Conservation (phyloP, 2,888 invertebrate species). For the Xylota sylvarum region DNA sequence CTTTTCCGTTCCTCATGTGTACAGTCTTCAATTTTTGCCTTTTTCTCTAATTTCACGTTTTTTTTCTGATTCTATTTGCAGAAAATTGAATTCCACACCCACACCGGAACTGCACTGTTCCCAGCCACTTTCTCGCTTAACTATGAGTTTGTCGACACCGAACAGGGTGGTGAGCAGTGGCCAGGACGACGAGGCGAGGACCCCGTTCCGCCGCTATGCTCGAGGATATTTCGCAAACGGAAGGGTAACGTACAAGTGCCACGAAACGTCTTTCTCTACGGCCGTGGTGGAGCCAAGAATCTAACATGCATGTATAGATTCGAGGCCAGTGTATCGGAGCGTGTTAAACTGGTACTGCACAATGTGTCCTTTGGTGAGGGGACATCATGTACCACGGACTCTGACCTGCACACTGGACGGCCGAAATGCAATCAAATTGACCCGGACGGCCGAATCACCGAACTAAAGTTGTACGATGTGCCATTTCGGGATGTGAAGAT, state of each 20-base stretch:
- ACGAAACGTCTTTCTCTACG: conserved; percentile 92
- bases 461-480: conserved; percentile 88
- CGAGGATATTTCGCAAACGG: conserved; percentile 88
- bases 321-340: conserved; percentile 88
- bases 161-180: conserved; percentile 90
- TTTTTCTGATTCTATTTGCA: conserved; percentile 78
- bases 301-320: conserved; percentile 92
- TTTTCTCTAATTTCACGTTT: conserved; percentile 54
- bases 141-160: conserved; percentile 94
- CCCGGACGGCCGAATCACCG: conserved; percentile 85
- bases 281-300: conserved; percentile 92
- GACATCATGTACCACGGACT: conserved; percentile 88
- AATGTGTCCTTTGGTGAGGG: conserved; percentile 90
- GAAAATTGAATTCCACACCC: conserved; percentile 87
- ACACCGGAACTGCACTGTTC: conserved; percentile 92
- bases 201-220: conserved; percentile 86
- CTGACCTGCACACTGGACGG: conserved; percentile 90
- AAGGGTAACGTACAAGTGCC: conserved; percentile 88
- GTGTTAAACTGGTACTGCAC: conserved; percentile 88
- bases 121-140: conserved; percentile 90
- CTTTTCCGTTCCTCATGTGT: conserved; percentile 62
- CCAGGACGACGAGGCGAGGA: conserved; percentile 85
- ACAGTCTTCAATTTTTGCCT: conserved; percentile 65
- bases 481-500: conserved; percentile 89
- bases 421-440: conserved; percentile 86